A percentile compares a stretch with the other conserved stretches of the same genome.
phyloP scores from a whole-genome alignment of 2,797 vertebrate species.

The Pseudomugil tenellus region DNA sequence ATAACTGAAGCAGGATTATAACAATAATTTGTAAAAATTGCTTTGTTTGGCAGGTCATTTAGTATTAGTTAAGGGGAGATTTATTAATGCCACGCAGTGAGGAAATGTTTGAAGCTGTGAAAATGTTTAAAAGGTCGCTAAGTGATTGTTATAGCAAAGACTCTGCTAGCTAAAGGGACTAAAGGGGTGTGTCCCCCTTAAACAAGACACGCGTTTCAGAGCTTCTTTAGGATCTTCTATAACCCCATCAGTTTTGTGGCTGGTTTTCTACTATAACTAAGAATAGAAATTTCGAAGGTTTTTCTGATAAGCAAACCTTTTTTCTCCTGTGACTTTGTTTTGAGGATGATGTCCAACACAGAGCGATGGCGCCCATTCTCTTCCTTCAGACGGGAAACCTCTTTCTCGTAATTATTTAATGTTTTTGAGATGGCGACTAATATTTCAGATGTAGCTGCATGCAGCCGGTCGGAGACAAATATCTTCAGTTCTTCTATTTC shows the following conservation, averaged over 20 bases:
- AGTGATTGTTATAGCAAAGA: too few relatives aligned
- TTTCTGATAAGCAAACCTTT: conserved; percentile 5
- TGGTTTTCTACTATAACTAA: neutral
- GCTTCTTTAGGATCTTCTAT: too few relatives aligned
- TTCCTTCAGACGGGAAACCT: conserved; percentile 17
- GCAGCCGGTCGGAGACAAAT: conserved; percentile 20
- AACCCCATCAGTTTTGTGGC: too few relatives aligned
- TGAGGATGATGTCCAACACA: conserved; percentile 35
- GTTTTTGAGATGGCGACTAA: conserved; percentile 25
- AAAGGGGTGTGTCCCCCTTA: too few relatives aligned
- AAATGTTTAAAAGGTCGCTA: too few relatives aligned
- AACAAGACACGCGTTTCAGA: neutral
- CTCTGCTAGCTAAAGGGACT: too few relatives aligned
- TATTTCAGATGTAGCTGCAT: conserved; percentile 22
- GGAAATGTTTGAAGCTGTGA: too few relatives aligned
- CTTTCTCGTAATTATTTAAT: conserved; percentile 19
- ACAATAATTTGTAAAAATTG: too few relatives aligned
- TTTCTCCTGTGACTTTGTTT: conserved; percentile 6
- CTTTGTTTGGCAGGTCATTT: too few relatives aligned
- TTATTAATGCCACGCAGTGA: too few relatives aligned
- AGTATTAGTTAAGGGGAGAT: too few relatives aligned
- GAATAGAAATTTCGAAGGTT: neutral
- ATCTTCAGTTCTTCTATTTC: conserved; percentile 12
- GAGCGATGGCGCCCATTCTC: conserved; percentile 26
- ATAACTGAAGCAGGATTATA: too few relatives aligned